Conservation (phyloP, 1,140 invertebrate species). For the Amyelois transitella region DNA sequence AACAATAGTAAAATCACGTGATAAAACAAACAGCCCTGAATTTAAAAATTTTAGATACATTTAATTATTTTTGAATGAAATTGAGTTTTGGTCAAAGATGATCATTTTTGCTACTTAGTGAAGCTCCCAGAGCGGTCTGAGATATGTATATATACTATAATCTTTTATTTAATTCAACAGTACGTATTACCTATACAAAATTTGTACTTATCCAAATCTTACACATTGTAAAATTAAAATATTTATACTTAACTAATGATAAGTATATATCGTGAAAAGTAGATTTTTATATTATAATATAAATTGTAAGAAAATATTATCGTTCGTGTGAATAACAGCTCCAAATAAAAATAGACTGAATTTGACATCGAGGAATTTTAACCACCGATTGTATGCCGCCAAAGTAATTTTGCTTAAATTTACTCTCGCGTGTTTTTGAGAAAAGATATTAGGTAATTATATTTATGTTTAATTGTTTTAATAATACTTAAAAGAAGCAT, state of each 20-base stretch:
- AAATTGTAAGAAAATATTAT: constrained; percentile 1
- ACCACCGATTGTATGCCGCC: constrained; percentile 15
- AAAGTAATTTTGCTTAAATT: constrained; percentile 4
- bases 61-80: too few relatives aligned
- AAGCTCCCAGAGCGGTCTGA: too few relatives aligned
- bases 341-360: constrained; percentile 15
- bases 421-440: background rate
- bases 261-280: background rate
- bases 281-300: constrained; percentile 11
- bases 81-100: too few relatives aligned
- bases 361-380: constrained; percentile 3
- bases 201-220: background rate
- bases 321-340: constrained; percentile 1
- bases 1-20: too few relatives aligned
- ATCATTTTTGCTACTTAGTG: too few relatives aligned
- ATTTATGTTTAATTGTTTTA: too few relatives aligned
- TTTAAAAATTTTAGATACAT: too few relatives aligned
- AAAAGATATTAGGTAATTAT: too few relatives aligned
- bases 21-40: too few relatives aligned
- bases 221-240: background rate
- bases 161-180: too few relatives aligned
- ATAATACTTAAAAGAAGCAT: too few relatives aligned
- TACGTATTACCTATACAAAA: background rate
- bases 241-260: background rate
- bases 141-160: too few relatives aligned